Percentiles rank a stretch among this genome's conserved stretches.
Conservation (phyloP, 2,888 invertebrate genomes). For the Xylocampa areola region DNA sequence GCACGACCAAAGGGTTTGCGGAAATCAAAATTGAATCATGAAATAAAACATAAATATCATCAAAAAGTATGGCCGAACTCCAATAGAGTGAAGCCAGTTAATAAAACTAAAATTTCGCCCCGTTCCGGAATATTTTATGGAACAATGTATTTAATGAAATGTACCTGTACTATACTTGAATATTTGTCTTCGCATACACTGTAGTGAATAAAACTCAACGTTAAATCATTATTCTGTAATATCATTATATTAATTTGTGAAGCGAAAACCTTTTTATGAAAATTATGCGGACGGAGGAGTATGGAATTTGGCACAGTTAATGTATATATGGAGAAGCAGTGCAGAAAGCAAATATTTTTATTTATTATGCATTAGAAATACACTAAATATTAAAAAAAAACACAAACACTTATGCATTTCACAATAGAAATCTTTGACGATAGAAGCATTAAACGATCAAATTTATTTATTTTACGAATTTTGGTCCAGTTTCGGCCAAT, state of each 20-base stretch:
- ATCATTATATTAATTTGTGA: constrained; percentile 1
- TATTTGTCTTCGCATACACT: not conserved
- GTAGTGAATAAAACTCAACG: constrained; percentile 4
- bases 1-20: constrained; percentile 30
- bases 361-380: too few relatives aligned
- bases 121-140: constrained; percentile 19
- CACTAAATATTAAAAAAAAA: not conserved
- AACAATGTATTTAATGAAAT: constrained; percentile 20
- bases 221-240: constrained; percentile 5
- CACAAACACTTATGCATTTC: too few relatives aligned
- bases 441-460: too few relatives aligned
- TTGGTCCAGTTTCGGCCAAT: too few relatives aligned
- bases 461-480: too few relatives aligned
- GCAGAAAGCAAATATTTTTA: too few relatives aligned
- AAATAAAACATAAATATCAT: constrained; percentile 11
- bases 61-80: constrained; percentile 3
- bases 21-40: constrained; percentile 25
- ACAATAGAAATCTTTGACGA: too few relatives aligned
- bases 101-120: constrained; percentile 3
- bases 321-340: too few relatives aligned
- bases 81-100: constrained; percentile 2
- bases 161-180: constrained; percentile 22
- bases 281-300: too few relatives aligned
- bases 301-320: too few relatives aligned
- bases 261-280: too few relatives aligned